Evolutionary conservation across 2,797 vertebrate genomes (phyloP), one percentile per base, ranked within the genome.

Genomic region (Agapornis canus): DNA sequence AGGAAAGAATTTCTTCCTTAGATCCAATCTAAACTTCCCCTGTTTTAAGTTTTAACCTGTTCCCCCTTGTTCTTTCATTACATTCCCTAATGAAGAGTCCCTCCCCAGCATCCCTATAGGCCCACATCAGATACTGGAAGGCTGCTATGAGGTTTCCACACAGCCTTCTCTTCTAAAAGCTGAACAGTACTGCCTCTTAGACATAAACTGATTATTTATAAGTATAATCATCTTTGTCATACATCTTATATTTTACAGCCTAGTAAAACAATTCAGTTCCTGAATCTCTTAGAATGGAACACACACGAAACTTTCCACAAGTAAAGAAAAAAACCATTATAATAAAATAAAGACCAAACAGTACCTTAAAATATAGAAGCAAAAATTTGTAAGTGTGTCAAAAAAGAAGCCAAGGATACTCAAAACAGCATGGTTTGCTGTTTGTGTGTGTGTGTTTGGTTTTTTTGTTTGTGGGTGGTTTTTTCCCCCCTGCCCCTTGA

Each of bases 401-500:
- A 29, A 76, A 72, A 69, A 32, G 21, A 71, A 88, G 6, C 3
- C 6, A 27, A 39, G 61, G 11, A 3, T 26, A 51, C 13, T 39
- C 18, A 59, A 32, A 80, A 16, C 22, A 66, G 27, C 5, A 17
- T 15, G 4, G 2, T 14, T 56, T 77, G 2, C 9, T 42, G 16
- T 20, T 77, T n/a, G 17, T 75, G 12, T 45, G 8, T 72, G n/a
- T 52, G 21, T 0, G 2, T 43, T 31, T 13, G 31, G 31, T n/a
- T 5, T n/a, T 37, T 39, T 79, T 26, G 22, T 42, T 56, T 37
- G 4, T 31, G 3, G 13, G 6, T 45, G 6, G 4, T 19, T 83
- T 72, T n/a, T 0, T 0, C 37, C 1, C 16, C 1, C 1, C 3
- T 48, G 9, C 47, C 10, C 20, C 2, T 2, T 5, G 8, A 1